Conservation (phyloP, 2,797 vertebrate genomes). For the Coluber constrictor region DNA sequence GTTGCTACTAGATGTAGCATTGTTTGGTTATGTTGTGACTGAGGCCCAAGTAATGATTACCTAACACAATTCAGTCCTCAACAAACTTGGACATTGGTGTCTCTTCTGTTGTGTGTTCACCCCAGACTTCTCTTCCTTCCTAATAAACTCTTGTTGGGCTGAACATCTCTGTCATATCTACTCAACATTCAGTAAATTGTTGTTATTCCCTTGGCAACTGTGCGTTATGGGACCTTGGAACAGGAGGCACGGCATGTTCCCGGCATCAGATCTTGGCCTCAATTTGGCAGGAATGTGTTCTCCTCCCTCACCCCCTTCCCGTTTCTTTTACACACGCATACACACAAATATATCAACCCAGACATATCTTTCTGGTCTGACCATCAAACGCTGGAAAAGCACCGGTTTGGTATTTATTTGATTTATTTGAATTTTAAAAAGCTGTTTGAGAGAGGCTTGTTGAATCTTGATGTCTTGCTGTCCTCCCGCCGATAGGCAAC, state of each 20-base stretch:
- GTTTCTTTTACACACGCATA: not conserved
- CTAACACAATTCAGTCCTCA: too few relatives aligned
- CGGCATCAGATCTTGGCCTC: not conserved
- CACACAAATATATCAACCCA: too few relatives aligned
- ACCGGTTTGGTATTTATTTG: too few relatives aligned
- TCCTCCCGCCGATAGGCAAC: too few relatives aligned
- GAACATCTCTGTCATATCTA: not conserved
- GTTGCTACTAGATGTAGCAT: too few relatives aligned
- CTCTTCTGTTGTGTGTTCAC: too few relatives aligned
- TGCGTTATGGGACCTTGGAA: not conserved
- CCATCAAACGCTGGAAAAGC: not conserved
- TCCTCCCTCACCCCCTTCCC: too few relatives aligned
- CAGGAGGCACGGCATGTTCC: not conserved
- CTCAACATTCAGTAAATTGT: not conserved
- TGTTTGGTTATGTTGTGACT: too few relatives aligned
- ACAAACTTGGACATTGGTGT: too few relatives aligned
- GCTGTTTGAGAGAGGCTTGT: not conserved
- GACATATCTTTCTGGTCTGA: not conserved
- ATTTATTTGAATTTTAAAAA: not conserved
- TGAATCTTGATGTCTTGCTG: not conserved
- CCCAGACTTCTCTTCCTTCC: not conserved
- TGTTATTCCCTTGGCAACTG: not conserved
- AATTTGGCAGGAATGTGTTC: too few relatives aligned
- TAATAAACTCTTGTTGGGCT: not conserved
- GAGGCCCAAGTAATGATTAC: too few relatives aligned